Evolutionary conservation across 2,113 vertebrate genomes (phyloP).

Genomic region (Anoura caudifer): DNA sequence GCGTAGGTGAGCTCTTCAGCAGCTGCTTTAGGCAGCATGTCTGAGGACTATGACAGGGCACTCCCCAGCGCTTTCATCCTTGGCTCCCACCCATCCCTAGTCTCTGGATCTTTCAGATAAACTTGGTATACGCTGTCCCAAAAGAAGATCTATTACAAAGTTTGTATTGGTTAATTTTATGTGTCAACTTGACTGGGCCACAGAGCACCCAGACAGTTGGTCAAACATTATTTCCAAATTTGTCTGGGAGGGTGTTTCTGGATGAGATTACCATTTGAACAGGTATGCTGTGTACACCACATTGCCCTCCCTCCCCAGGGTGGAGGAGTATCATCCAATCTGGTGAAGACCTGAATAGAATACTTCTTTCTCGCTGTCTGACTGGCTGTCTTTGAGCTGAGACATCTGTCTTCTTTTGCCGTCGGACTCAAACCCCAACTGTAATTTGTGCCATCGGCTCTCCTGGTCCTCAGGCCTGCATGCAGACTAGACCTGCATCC

Average conservation of each 20-base stretch:
- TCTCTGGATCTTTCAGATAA: not conserved
- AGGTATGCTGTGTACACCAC: not conserved
- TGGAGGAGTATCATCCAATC: not conserved
- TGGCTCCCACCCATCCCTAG: not conserved
- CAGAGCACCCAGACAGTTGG: not conserved
- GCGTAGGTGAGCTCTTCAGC: not conserved
- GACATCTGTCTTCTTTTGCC: not conserved
- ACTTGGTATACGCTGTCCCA: not conserved
- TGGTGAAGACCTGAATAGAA: not conserved
- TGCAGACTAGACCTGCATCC: not conserved
- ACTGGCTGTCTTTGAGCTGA: not conserved
- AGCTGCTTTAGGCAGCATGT: not conserved
- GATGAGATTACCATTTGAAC: not conserved
- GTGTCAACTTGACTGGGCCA: not conserved
- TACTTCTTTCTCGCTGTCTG: not conserved
- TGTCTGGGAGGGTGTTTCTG: not conserved
- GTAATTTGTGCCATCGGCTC: not conserved
- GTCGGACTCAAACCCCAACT: not conserved
- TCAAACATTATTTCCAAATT: not conserved
- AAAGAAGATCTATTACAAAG: not conserved
- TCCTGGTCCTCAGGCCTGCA: not conserved
- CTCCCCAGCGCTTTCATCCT: not conserved
- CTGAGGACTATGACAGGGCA: not conserved
- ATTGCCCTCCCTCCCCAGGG: not conserved
- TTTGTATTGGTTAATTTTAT: not conserved